A percentile compares a stretch with the other conserved stretches of the same genome.
Conservation (phyloP, 2,797 vertebrate species). For the Siniperca undulata region DNA sequence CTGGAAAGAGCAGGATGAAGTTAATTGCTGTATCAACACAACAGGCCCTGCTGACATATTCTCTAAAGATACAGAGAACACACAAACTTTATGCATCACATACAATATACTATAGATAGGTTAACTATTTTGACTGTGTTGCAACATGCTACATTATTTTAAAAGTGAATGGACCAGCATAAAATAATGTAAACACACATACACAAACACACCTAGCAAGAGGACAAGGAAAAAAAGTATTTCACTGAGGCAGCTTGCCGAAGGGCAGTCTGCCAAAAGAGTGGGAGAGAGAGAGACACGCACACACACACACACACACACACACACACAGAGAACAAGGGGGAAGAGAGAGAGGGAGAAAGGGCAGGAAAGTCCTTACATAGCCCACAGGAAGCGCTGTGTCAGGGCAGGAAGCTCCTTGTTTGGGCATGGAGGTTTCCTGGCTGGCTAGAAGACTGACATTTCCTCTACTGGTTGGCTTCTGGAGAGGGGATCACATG, state of each 20-base stretch:
- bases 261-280: slow-evolving; percentile 85
- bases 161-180: slow-evolving; percentile 26
- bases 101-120: slow-evolving; percentile 17
- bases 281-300: slow-evolving; percentile 65
- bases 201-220: slow-evolving; percentile 54
- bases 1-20: slow-evolving; percentile 40
- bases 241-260: slow-evolving; percentile 72
- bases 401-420: slow-evolving; percentile 88
- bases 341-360: slow-evolving; percentile 65
- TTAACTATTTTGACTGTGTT: slow-evolving; percentile 45
- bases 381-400: slow-evolving; percentile 90
- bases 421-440: slow-evolving; percentile 88
- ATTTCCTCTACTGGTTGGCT: slow-evolving; percentile 88
- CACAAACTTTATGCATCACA: background rate
- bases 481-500: slow-evolving; percentile 85
- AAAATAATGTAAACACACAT: slow-evolving; percentile 37
- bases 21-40: slow-evolving; percentile 57
- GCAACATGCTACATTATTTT: slow-evolving; percentile 47
- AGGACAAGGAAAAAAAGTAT: slow-evolving; percentile 69
- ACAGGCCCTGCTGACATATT: slow-evolving; percentile 22
- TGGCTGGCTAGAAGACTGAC: slow-evolving; percentile 85
- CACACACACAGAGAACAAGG: slow-evolving; percentile 17
- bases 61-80: slow-evolving; percentile 10
- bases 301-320: background rate
- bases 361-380: slow-evolving; percentile 92